These are phyloP conservation scores for Syrphus vitripennis DNA, from an alignment of 2,888 invertebrate species.

Conservation along the genomic window DNA sequence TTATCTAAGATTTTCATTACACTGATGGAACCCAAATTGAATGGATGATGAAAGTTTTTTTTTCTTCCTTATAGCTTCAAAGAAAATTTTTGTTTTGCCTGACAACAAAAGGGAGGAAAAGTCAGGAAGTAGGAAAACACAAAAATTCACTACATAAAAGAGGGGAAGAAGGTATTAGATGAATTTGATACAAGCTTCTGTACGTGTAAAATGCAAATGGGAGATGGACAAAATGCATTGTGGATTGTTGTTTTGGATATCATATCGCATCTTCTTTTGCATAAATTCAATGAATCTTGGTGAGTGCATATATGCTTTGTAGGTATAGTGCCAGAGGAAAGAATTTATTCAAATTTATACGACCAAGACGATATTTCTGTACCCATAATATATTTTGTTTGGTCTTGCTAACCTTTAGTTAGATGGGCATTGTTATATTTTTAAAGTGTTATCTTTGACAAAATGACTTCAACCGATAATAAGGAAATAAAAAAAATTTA, in stretches of 20 bases:
- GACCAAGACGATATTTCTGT: neutral
- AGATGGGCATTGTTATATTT: neutral
- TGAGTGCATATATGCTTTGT: neutral
- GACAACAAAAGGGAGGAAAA: neutral
- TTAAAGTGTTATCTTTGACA: neutral
- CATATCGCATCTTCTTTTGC: neutral
- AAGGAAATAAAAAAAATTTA: neutral
- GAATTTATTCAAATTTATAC: neutral
- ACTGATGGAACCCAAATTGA: conserved; percentile 48
- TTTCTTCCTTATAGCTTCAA: conserved; percentile 5
- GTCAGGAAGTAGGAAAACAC: neutral
- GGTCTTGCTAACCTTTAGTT: neutral
- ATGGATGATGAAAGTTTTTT: neutral
- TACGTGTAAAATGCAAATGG: neutral
- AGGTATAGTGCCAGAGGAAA: neutral
- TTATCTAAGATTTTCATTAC: conserved; percentile 53
- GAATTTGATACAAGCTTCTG: neutral
- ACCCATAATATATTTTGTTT: neutral
- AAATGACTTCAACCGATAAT: neutral
- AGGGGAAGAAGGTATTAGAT: neutral
- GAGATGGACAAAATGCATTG: neutral
- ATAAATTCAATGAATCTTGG: neutral
- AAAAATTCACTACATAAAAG: neutral
- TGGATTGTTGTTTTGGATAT: neutral
- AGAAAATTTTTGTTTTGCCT: conserved; percentile 5